phyloP scores from a whole-genome alignment of 2,888 invertebrate species.

The Campoplex capitator region DNA sequence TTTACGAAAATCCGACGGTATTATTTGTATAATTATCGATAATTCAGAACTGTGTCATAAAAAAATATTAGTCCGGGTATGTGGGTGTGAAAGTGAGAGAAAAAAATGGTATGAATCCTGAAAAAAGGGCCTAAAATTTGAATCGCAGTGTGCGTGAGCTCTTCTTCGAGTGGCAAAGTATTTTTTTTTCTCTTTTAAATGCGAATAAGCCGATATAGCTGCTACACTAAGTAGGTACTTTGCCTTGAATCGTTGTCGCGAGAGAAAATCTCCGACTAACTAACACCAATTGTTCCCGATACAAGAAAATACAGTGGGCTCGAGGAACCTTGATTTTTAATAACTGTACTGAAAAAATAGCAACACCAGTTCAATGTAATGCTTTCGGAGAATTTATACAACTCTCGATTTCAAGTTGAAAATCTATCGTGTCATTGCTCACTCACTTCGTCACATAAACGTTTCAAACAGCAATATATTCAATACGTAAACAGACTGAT shows the following conservation, averaged over 20 bases:
- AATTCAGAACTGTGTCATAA: conserved; percentile 50
- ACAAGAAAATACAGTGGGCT: neutral
- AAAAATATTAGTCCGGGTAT: conserved; percentile 16
- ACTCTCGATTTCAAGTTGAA: conserved; percentile 42
- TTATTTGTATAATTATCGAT: conserved; percentile 58
- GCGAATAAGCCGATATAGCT: conserved; percentile 56
- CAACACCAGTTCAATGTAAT: conserved; percentile 57
- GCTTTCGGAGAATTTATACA: conserved; percentile 66
- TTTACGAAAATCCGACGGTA: conserved; percentile 45
- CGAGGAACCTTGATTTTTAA: conserved; percentile 20
- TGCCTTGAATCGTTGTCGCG: conserved; percentile 51
- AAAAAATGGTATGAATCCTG: conserved; percentile 15
- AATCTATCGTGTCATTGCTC: conserved; percentile 45
- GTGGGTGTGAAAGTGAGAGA: conserved; percentile 5
- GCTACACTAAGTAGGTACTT: conserved; percentile 44
- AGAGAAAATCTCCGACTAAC: conserved; percentile 23
- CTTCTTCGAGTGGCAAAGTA: conserved; percentile 22
- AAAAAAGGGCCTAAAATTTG: conserved; percentile 60
- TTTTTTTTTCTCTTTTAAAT: conserved; percentile 6
- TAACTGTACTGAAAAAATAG: conserved; percentile 34
- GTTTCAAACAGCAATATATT: conserved; percentile 59
- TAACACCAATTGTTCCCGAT: conserved; percentile 50
- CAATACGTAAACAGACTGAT: neutral
- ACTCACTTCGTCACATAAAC: conserved; percentile 43
- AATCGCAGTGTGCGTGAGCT: conserved; percentile 43